phyloP scores from a whole-genome alignment of 2,113 vertebrate genomes.

The Eudyptes chrysolophus region DNA sequence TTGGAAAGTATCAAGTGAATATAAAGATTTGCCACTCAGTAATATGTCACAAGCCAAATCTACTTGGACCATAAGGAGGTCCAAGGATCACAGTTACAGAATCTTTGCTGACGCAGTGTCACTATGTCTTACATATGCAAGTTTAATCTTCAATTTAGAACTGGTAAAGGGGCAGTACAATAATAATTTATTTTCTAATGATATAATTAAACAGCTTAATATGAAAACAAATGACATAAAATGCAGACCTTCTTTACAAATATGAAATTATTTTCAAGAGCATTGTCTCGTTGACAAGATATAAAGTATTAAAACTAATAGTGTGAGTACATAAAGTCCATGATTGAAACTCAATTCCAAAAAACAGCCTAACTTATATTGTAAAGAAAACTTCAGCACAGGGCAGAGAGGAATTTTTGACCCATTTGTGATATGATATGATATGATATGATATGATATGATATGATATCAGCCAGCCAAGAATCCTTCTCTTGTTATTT shows the following conservation, averaged over 20 bases:
- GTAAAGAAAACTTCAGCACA: background rate
- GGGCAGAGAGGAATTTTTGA: background rate
- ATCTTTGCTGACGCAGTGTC: background rate
- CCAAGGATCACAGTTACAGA: background rate
- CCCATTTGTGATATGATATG: background rate
- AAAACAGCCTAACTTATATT: background rate
- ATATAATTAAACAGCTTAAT: background rate
- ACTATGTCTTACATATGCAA: background rate
- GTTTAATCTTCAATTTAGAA: background rate
- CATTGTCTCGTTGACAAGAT: background rate
- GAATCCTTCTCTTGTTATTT: background rate
- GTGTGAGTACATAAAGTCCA: background rate
- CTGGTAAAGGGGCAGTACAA: background rate
- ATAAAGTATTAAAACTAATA: background rate
- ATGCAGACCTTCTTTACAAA: background rate
- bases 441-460: background rate
- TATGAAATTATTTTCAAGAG: background rate
- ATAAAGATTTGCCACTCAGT: background rate
- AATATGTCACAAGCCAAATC: background rate
- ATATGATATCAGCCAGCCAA: background rate
- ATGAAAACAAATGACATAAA: background rate
- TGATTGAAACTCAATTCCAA: background rate
- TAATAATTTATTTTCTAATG: background rate
- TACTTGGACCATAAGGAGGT: background rate
- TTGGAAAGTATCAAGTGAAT: background rate